Evolutionary conservation across 2,113 vertebrate genomes (phyloP).

Genomic region (Petrocephalus microphthalmus): DNA sequence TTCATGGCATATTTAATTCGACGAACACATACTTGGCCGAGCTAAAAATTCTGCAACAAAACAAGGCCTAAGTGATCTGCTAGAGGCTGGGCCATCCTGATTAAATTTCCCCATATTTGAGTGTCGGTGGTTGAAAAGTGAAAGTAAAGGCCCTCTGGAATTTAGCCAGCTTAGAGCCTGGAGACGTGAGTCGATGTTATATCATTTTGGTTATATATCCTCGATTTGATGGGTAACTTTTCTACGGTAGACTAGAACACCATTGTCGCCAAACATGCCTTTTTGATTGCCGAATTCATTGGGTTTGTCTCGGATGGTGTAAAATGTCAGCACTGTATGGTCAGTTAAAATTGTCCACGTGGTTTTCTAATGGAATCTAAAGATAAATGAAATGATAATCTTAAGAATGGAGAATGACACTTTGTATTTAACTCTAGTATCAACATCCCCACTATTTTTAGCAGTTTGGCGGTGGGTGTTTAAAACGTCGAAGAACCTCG

Average conservation of each 20-base stretch:
- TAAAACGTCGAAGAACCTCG: background rate
- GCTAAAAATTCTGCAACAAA: background rate
- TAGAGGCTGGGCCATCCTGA: background rate
- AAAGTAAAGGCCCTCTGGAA: background rate
- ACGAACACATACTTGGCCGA: background rate
- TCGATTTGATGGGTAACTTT: background rate
- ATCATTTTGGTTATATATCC: background rate
- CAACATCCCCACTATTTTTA: constrained; percentile 7
- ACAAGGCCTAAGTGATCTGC: background rate
- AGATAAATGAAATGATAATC: background rate
- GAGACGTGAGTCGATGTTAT: background rate
- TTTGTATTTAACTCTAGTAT: background rate
- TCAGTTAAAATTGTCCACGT: background rate
- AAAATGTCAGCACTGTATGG: background rate
- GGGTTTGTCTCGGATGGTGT: background rate
- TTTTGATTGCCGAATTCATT: background rate
- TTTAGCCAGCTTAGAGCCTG: background rate
- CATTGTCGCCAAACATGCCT: background rate
- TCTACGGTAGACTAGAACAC: background rate
- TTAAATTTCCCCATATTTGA: background rate
- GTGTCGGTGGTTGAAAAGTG: background rate
- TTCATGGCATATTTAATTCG: background rate
- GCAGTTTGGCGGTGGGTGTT: background rate
- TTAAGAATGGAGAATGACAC: background rate
- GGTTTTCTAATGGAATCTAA: background rate